Base-by-base conservation (phyloP, 2,888 invertebrate genomes). In the Leptogaster cylindrica region DNA sequence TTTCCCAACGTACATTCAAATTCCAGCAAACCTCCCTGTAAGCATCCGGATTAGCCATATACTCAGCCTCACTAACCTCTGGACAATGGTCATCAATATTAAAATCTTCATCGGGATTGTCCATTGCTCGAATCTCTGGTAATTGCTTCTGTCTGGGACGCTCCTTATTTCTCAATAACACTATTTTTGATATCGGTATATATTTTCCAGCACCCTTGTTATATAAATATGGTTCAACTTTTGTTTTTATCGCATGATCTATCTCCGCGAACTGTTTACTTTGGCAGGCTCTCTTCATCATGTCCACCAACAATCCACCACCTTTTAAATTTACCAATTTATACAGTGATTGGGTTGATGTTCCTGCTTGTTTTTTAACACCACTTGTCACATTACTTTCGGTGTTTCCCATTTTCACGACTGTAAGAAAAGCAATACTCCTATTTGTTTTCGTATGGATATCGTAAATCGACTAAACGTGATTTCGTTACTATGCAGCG, bases 341-440 rank as follows among this genome's bases (percentile, higher is more conserved):
- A 78, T 97, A 97, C 58, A 96, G 85, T 63, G 90, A 87, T 77
- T 92, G 90, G 23, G 89, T 86, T 2, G 92, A 90, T 10, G 90
- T 89, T 18, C 92, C 93, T 2, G 95, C 96, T 79, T 97, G 97
- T 73, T 95, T 95, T 80, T 97, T 97, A 14, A 97, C 95, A 44
- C 95, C 95, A 80, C 93, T 93, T 0, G 94, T 92, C 1, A 97
- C 96, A 81, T 92, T 92, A 75, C 91, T 91, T 76, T 92, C 91
- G 2, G 91, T 91, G 83, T 92, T 92, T 77, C 92, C 92, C 91
- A 89, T 89, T 28, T 39, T 65, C n/a, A 3, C 39, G 10, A 4
- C 39, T 31, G 31, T 31, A 31, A 31, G 31, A 31, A 5, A 8
- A 7, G 8, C 31, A 5, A n/a, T n/a, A n/a, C n/a, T n/a, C n/a